Percentiles rank a stretch among this genome's conserved stretches.
Conservation (phyloP, 2,113 vertebrate species). For the Gavialis gangeticus region DNA sequence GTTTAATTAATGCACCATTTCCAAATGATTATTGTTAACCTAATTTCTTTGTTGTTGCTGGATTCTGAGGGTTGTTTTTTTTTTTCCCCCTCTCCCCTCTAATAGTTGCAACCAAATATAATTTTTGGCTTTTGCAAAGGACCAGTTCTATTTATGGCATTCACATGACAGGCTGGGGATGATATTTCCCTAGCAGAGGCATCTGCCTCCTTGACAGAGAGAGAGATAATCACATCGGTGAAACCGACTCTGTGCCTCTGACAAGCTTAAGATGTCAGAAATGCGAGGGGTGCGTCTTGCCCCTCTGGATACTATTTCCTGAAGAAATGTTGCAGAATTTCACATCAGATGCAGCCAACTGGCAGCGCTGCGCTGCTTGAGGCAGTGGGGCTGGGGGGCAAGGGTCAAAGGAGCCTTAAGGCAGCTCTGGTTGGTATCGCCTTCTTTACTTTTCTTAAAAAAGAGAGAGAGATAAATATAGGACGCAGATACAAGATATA, state of each 20-base stretch:
- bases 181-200: slow-evolving; percentile 47
- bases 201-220: slow-evolving; percentile 59
- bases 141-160: slow-evolving; percentile 64
- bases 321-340: slow-evolving; percentile 23
- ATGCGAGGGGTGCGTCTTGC: background rate
- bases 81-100: background rate
- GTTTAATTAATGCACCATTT: slow-evolving; percentile 17
- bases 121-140: slow-evolving; percentile 32
- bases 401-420: background rate
- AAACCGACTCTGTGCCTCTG: slow-evolving; percentile 25
- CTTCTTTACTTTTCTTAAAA: slow-evolving; percentile 1
- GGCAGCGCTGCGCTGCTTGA: background rate
- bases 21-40: slow-evolving; percentile 6
- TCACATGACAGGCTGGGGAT: slow-evolving; percentile 61
- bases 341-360: background rate
- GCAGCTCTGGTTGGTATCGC: background rate
- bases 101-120: slow-evolving; percentile 46
- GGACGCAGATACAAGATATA: background rate
- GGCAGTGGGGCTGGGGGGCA: background rate
- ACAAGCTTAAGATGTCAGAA: slow-evolving; percentile 47
- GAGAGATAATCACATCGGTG: slow-evolving; percentile 42
- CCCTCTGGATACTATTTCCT: slow-evolving; percentile 26
- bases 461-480: background rate
- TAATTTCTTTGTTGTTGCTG: slow-evolving; percentile 27
- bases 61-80: background rate